Base-by-base conservation (phyloP, 2,113 vertebrate species). In the Cyanoramphus novaezelandiae region DNA sequence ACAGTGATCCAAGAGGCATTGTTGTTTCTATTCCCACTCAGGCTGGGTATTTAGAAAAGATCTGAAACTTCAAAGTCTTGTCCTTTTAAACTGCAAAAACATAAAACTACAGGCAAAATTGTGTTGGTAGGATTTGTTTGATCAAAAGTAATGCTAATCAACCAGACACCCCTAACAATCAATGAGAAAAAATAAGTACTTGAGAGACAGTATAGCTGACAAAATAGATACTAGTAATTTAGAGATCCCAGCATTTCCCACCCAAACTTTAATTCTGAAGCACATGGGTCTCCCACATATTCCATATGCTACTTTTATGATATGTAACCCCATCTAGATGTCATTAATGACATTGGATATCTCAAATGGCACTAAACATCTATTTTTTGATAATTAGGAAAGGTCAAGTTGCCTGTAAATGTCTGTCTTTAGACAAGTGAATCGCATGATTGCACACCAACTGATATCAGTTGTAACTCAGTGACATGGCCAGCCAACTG, bases 121-220 rank as follows among this genome's bases (percentile, higher is more conserved):
- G 81, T 86, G 24, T 71, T 81, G n/a, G 43, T 57, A 24, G 33
- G 33, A 83, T 92, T 95, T 88, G 33, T 69, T 79, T 83, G 57
- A 92, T 88, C 76, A 93, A 76, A 95, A 82, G 62, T 64, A 69
- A 11, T 39, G 27, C 27, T 92, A 76, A 95, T 88, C 82, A 82
- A 29, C 25, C 19, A 85, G 52, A 92, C 90, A 82, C 27, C 27
- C 28, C 33, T 67, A 76, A 53, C 25, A 93, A 33, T 60, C 67
- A 59, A 43, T 47, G 31, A 31, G 5, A 17, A 92, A 15, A 55
- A 93, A 79, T 46, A 76, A 71, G 25, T 17, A 75, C 70, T 60
- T 41, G 8, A 78, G 65, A 43, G 37, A 71, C 25, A 89, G 78
- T 49, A 71, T n/a, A 59, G 6, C 59, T 95, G 57, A 39, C 67